Evolutionary conservation across 2,888 invertebrate species (phyloP).

Genomic region (Rutpela maculata): DNA sequence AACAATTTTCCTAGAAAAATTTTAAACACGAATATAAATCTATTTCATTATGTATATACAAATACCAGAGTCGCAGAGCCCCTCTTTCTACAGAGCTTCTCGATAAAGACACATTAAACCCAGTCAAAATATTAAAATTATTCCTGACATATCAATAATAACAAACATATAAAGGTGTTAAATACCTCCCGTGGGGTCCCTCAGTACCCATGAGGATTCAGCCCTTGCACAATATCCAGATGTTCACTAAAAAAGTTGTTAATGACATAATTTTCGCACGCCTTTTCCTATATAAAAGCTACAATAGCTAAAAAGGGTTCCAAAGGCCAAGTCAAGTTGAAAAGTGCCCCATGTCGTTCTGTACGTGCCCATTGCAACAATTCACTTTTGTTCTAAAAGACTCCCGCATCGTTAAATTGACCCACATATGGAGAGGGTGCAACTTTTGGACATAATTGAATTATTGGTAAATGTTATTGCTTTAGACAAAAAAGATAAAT

Average conservation of each 20-base stretch:
- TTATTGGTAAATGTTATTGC: conserved; percentile 43
- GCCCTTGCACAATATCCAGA: conserved; percentile 51
- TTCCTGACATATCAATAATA: conserved; percentile 55
- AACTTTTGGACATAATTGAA: conserved; percentile 45
- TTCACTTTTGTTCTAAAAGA: conserved; percentile 49
- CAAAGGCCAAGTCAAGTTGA: conserved; percentile 62
- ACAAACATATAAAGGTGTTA: conserved; percentile 55
- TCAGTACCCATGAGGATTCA: conserved; percentile 41
- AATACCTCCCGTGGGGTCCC: conserved; percentile 53
- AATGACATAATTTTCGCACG: conserved; percentile 70
- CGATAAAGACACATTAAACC: conserved; percentile 16
- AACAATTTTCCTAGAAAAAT: background rate
- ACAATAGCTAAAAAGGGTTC: conserved; percentile 64
- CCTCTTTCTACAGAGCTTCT: background rate
- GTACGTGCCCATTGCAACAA: conserved; percentile 34
- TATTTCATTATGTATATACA: too few relatives aligned
- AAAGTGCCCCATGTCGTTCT: conserved; percentile 54
- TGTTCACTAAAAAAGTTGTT: conserved; percentile 62
- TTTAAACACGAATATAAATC: background rate
- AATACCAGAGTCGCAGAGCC: background rate
- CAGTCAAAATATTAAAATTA: conserved; percentile 47
- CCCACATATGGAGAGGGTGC: conserved; percentile 46
- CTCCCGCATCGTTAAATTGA: conserved; percentile 44
- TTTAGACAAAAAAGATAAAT: background rate
- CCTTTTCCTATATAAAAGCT: conserved; percentile 66